phyloP scores from a whole-genome alignment of 35 echinoderm and acorn worm species.

The Nesometra sesokonis region DNA sequence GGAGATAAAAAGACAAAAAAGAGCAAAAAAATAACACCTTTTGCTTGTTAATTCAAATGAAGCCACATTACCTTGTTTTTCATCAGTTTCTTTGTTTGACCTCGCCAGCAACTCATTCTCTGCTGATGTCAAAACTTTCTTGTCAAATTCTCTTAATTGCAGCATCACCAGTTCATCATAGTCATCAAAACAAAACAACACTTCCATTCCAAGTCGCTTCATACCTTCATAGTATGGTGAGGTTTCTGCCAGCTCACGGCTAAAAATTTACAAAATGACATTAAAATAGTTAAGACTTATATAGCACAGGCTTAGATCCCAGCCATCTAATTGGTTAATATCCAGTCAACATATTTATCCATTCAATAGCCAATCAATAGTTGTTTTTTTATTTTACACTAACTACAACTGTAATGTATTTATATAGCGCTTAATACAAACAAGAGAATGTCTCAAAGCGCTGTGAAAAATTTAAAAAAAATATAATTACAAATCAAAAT shows the following conservation, averaged over 20 bases:
- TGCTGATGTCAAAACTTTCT: constrained; percentile 76
- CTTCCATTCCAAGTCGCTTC: constrained; percentile 55
- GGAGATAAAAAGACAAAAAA: too few species aligned
- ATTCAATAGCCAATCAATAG: too few species aligned
- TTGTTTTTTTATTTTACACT: too few species aligned
- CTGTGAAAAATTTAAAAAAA: too few species aligned
- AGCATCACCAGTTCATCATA: constrained; percentile 88
- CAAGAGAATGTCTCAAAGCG: too few species aligned
- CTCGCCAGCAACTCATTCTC: constrained; percentile 79
- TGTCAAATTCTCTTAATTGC: constrained; percentile 94
- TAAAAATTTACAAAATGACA: not conserved
- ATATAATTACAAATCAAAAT: too few species aligned
- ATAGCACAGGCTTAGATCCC: not conserved
- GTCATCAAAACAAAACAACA: constrained; percentile 93
- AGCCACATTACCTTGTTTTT: not conserved
- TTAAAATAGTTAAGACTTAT: not conserved
- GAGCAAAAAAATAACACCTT: too few species aligned
- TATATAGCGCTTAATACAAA: too few species aligned
- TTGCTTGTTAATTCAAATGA: too few species aligned
- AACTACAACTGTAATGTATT: too few species aligned
- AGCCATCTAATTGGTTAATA: too few species aligned
- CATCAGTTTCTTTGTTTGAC: not conserved
- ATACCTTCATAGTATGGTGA: constrained; percentile 92
- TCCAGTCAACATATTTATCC: too few species aligned
- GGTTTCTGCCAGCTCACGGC: constrained; percentile 70